Conservation (phyloP, 2,113 vertebrate genomes). For the Python bivittatus region DNA sequence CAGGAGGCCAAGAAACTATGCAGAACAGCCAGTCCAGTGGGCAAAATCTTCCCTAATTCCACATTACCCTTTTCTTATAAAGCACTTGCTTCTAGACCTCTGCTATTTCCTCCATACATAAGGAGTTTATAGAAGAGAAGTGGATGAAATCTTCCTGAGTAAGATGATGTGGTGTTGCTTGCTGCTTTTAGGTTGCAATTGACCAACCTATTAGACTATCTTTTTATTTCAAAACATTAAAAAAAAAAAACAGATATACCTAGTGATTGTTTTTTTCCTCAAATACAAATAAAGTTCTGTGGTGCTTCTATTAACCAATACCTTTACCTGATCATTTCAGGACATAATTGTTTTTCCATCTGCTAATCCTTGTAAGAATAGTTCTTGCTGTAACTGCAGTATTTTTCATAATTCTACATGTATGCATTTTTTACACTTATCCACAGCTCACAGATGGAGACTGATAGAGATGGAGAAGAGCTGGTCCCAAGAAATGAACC, state of each 20-base stretch:
- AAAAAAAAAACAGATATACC: too few species aligned
- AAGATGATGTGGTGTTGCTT: background rate
- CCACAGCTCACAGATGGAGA: background rate
- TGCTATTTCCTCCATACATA: background rate
- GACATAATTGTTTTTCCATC: background rate
- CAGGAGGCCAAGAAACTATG: background rate
- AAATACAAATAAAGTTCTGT: background rate
- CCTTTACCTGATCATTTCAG: background rate
- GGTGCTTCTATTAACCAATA: background rate
- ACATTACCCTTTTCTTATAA: background rate
- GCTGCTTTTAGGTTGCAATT: background rate
- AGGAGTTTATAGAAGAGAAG: background rate
- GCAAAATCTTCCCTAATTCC: background rate
- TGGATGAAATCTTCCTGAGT: background rate
- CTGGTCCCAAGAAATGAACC: background rate
- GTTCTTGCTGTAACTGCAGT: background rate
- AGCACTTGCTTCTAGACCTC: too few species aligned
- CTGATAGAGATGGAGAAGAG: background rate
- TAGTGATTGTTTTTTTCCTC: too few species aligned
- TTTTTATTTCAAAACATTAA: background rate
- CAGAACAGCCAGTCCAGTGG: background rate
- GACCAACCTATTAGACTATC: background rate
- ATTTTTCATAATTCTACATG: background rate
- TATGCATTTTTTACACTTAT: background rate
- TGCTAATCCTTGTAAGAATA: background rate